A percentile compares a stretch with the other conserved stretches of the same genome.
These are phyloP conservation scores for Drosophila cognata DNA, from an alignment of 2,888 invertebrate species.

Conservation along the genomic window DNA sequence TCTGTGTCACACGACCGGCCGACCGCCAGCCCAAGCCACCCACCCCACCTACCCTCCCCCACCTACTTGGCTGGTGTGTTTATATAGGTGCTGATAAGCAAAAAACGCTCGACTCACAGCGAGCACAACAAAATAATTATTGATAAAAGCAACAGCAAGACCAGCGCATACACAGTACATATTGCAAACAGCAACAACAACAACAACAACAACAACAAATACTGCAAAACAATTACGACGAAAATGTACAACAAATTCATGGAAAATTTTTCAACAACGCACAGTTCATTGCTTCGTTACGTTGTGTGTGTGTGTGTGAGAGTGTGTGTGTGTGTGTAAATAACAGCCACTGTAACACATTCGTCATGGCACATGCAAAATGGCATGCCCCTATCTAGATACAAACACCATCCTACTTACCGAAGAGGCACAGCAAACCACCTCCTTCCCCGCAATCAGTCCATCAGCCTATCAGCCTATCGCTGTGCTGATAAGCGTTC, in stretches of 20 bases:
- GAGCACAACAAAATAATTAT: constrained; percentile 80
- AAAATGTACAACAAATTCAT: constrained; percentile 70
- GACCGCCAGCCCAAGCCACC: constrained; percentile 21
- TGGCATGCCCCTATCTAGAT: constrained; percentile 72
- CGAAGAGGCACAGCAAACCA: constrained; percentile 9
- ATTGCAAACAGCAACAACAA: constrained; percentile 56
- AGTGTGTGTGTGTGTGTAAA: constrained; percentile 25
- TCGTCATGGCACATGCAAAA: constrained; percentile 80
- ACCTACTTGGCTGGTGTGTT: constrained; percentile 4
- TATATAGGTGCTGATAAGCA: constrained; percentile 66
- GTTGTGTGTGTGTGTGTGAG: background rate
- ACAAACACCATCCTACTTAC: constrained; percentile 40
- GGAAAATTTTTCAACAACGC: constrained; percentile 77
- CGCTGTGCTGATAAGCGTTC: constrained; percentile 48
- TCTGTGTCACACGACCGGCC: constrained; percentile 75
- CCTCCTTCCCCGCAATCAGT: background rate
- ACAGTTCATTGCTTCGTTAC: constrained; percentile 66
- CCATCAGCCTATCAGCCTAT: background rate
- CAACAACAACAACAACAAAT: constrained; percentile 14
- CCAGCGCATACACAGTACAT: constrained; percentile 41
- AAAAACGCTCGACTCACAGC: constrained; percentile 63
- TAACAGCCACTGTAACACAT: constrained; percentile 59
- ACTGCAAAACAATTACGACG: constrained; percentile 19
- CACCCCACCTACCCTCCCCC: background rate
- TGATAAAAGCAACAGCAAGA: constrained; percentile 69